Conservation (phyloP, 2,888 invertebrate genomes). For the Cenopis cana region DNA sequence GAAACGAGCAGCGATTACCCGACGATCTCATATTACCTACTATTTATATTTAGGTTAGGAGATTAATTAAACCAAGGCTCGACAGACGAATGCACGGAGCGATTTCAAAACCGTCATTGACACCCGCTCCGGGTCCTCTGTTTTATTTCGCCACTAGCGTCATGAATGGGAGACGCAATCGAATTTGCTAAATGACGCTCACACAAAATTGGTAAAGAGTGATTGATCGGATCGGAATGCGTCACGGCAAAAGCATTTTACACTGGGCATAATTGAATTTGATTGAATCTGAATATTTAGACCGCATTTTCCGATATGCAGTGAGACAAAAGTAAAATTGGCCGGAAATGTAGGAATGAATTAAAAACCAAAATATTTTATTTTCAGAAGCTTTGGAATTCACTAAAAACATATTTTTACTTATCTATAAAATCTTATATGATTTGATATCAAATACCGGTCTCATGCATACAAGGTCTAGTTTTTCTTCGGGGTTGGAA, state of each 20-base stretch:
- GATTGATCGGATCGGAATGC: constrained; percentile 80
- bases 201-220: constrained; percentile 78
- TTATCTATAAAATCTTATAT: too few species aligned
- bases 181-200: constrained; percentile 80
- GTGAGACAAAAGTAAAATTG: constrained; percentile 12
- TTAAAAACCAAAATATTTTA: not conserved
- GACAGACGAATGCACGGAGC: constrained; percentile 59
- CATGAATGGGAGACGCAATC: constrained; percentile 75
- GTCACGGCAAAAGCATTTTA: constrained; percentile 69
- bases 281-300: constrained; percentile 73
- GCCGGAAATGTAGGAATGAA: constrained; percentile 13
- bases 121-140: constrained; percentile 75
- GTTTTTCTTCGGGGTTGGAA: too few species aligned
- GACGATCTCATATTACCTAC: constrained; percentile 61
- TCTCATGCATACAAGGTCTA: too few species aligned
- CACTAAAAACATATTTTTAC: not conserved
- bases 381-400: not conserved
- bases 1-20: constrained; percentile 56
- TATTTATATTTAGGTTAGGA: constrained; percentile 79
- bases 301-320: constrained; percentile 49
- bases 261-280: constrained; percentile 70
- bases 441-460: too few species aligned
- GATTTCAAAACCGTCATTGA: constrained; percentile 74
- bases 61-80: constrained; percentile 74
- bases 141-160: constrained; percentile 75